Conservation (phyloP, 2,797 vertebrate species). For the Poeciliopsis presidionis region DNA sequence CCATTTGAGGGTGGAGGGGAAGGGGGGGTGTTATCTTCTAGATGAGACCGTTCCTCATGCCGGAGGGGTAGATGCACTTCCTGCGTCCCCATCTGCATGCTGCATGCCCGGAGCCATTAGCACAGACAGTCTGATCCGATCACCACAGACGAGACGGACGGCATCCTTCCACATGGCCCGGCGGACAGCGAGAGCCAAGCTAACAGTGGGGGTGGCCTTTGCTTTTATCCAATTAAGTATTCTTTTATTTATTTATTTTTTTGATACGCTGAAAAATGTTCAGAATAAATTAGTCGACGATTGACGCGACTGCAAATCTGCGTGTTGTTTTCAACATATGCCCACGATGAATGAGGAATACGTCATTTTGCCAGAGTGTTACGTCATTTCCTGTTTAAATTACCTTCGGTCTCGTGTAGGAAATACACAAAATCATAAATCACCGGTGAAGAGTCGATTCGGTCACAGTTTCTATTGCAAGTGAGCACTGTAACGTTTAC, state of each 20-base stretch:
- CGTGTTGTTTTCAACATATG: not conserved
- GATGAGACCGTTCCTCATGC: conserved; percentile 27
- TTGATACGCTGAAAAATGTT: conserved; percentile 15
- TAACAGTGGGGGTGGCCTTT: conserved; percentile 44
- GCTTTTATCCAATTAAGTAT: conserved; percentile 29
- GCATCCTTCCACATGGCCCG: conserved; percentile 43
- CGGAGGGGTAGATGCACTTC: conserved; percentile 35
- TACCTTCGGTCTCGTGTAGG: not conserved
- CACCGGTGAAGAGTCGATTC: not conserved
- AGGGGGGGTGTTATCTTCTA: conserved; percentile 29
- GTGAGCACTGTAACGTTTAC: not conserved
- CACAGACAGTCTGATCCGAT: conserved; percentile 42
- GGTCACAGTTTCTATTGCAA: not conserved
- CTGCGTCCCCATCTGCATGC: conserved; percentile 56
- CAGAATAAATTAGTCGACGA: conserved; percentile 8
- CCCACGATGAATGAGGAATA: not conserved
- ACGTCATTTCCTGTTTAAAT: not conserved
- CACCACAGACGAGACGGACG: conserved; percentile 33
- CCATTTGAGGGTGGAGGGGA: not conserved
- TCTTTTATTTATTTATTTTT: conserved; percentile 2
- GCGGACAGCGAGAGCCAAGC: conserved; percentile 36
- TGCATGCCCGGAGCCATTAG: conserved; percentile 50
- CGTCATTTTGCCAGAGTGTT: not conserved
- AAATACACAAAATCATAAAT: not conserved
- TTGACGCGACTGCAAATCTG: conserved; percentile 10